Percentiles rank a stretch among this genome's conserved stretches.
Evolutionary conservation across 30 jellyfish, hydroid and myxozoan genomes (phyloP).

Genomic region (Mastigias papua): DNA sequence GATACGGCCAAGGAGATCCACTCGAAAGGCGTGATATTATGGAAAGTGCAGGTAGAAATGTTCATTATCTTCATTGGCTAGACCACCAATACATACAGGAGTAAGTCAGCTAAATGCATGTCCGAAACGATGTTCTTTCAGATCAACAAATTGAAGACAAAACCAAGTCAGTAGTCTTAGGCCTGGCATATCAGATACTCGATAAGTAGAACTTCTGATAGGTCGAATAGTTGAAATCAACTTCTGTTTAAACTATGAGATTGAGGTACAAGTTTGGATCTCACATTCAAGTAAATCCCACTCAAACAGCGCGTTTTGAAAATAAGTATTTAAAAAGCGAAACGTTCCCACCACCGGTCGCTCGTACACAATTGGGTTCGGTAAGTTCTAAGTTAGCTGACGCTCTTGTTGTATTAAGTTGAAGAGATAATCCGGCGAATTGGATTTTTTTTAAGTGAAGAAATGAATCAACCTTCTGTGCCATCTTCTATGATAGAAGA

Average conservation of each 20-base stretch:
- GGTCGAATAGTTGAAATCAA: constrained; percentile 56
- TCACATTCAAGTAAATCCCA: background rate
- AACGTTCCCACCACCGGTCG: background rate
- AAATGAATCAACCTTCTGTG: background rate
- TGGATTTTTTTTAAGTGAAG: background rate
- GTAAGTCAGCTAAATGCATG: constrained; percentile 66
- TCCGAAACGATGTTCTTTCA: background rate
- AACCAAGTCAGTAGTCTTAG: background rate
- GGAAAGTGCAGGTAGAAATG: background rate
- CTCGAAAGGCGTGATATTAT: background rate
- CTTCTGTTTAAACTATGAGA: background rate
- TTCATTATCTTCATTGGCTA: constrained; percentile 13
- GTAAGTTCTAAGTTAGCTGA: background rate
- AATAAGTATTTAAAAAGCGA: background rate
- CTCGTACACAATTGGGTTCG: background rate
- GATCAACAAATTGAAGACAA: background rate
- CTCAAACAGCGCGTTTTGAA: background rate
- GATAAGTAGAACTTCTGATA: constrained; percentile 40
- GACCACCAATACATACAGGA: constrained; percentile 64
- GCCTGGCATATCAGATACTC: constrained; percentile 52
- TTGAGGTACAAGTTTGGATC: background rate
- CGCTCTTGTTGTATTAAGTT: background rate
- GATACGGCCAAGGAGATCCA: background rate
- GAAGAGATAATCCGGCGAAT: background rate
- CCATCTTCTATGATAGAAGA: background rate